A percentile compares a stretch with the other conserved stretches of the same genome.
Conservation (phyloP, 2,797 vertebrate species). For the Rhinella marina region DNA sequence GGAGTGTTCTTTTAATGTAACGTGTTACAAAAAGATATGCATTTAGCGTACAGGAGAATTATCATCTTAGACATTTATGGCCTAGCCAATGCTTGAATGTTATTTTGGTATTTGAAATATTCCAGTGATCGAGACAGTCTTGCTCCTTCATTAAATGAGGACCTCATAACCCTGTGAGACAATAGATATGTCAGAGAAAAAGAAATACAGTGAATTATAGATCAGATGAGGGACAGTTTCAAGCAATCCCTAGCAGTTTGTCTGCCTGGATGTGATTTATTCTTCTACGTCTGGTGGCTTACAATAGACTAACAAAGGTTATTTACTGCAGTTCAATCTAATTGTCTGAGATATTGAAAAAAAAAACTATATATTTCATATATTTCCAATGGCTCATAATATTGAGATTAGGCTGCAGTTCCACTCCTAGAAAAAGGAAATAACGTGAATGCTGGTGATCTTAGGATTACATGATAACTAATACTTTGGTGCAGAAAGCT, state of each 20-base stretch:
- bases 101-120: not conserved
- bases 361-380: not conserved
- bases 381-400: not conserved
- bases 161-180: slow-evolving; percentile 11
- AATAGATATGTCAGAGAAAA: slow-evolving; percentile 9
- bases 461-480: not conserved
- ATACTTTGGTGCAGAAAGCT: not conserved
- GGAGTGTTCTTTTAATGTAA: too few relatives aligned
- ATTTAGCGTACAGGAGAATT: too few relatives aligned
- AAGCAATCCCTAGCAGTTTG: not conserved
- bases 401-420: not conserved
- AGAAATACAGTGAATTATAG: slow-evolving; percentile 37
- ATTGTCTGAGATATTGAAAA: not conserved
- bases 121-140: not conserved
- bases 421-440: not conserved
- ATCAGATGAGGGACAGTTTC: slow-evolving; percentile 17
- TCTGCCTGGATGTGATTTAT: not conserved
- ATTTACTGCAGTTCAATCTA: not conserved
- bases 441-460: slow-evolving; percentile 20
- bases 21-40: too few relatives aligned
- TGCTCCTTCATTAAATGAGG: slow-evolving; percentile 8
- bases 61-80: too few relatives aligned
- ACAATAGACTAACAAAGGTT: not conserved
- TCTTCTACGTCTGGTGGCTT: not conserved
- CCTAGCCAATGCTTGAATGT: not conserved